Conservation (phyloP, 2,113 vertebrate genomes). For the Perccottus glenii region DNA sequence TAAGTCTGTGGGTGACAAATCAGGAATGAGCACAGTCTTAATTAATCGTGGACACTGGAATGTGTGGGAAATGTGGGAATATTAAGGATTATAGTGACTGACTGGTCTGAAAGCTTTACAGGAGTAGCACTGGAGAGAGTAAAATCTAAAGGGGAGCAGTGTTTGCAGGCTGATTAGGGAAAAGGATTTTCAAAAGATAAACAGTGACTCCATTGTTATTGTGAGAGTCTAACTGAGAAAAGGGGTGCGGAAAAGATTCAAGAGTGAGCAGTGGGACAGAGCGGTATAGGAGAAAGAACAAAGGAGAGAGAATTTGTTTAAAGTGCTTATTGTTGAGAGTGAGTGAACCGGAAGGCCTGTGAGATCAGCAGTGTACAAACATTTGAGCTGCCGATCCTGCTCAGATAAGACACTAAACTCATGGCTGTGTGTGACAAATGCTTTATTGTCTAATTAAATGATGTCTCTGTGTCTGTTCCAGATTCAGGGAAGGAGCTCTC, state of each 20-base stretch:
- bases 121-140: conserved; percentile 8
- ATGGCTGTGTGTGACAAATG: not conserved
- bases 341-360: conserved; percentile 63
- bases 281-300: conserved; percentile 49
- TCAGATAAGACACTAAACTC: conserved; percentile 6
- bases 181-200: conserved; percentile 62
- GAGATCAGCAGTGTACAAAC: conserved; percentile 37
- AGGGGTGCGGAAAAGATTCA: conserved; percentile 28
- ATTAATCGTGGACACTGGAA: conserved; percentile 26
- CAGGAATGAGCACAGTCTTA: conserved; percentile 30
- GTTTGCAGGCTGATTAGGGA: conserved; percentile 68
- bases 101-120: conserved; percentile 19
- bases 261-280: conserved; percentile 43
- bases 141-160: conserved; percentile 20
- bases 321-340: conserved; percentile 66
- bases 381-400: conserved; percentile 32
- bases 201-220: conserved; percentile 75
- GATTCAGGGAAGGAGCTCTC: conserved; percentile 72
- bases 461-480: conserved; percentile 41
- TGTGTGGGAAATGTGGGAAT: conserved; percentile 39
- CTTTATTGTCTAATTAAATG: not conserved
- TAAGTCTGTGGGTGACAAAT: conserved; percentile 21
- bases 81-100: conserved; percentile 29
- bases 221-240: conserved; percentile 35
- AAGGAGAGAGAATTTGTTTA: conserved; percentile 65